Percentiles rank a stretch among this genome's conserved stretches.
phyloP scores from a whole-genome alignment of 2,888 invertebrate species.

The Drosophila prolongata region DNA sequence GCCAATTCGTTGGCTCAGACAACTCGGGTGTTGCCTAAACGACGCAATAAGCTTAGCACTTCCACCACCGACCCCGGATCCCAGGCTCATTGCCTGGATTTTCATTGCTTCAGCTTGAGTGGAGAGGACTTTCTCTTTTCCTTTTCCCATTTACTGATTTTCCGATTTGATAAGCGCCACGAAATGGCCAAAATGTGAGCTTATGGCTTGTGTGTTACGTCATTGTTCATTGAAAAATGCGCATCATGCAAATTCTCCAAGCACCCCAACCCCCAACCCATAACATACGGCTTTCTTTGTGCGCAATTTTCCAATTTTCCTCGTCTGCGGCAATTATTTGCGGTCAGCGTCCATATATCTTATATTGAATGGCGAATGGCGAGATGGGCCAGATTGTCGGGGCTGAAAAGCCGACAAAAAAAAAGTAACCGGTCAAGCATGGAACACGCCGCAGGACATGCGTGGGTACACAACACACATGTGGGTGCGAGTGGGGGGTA shows the following conservation, averaged over 20 bases:
- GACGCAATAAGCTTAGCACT: conserved; percentile 79
- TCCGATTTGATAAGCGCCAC: conserved; percentile 63
- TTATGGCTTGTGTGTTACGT: conserved; percentile 51
- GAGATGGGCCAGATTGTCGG: conserved; percentile 11
- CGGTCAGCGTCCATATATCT: conserved; percentile 66
- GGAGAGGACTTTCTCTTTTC: conserved; percentile 48
- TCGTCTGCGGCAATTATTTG: conserved; percentile 67
- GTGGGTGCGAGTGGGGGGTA: conserved; percentile 26
- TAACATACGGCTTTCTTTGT: conserved; percentile 18
- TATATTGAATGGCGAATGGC: conserved; percentile 50
- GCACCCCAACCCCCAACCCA: too few species aligned
- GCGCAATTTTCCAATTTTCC: conserved; percentile 56
- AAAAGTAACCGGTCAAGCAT: conserved; percentile 66
- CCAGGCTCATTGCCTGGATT: conserved; percentile 49
- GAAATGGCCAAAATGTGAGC: conserved; percentile 40
- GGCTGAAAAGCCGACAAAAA: conserved; percentile 8
- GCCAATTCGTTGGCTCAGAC: conserved; percentile 61
- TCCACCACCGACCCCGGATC: conserved; percentile 31
- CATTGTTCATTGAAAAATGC: conserved; percentile 76
- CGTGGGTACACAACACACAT: conserved; percentile 24
- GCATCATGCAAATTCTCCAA: conserved; percentile 65
- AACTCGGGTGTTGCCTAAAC: conserved; percentile 69
- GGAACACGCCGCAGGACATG: conserved; percentile 45
- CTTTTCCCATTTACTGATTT: conserved; percentile 52
- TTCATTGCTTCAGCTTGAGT: conserved; percentile 75